A percentile compares a stretch with the other conserved stretches of the same genome.
These are phyloP conservation scores for Epizoanthus ramosus DNA, from an alignment of 92 coral and sea anemone species.

Conservation along the genomic window DNA sequence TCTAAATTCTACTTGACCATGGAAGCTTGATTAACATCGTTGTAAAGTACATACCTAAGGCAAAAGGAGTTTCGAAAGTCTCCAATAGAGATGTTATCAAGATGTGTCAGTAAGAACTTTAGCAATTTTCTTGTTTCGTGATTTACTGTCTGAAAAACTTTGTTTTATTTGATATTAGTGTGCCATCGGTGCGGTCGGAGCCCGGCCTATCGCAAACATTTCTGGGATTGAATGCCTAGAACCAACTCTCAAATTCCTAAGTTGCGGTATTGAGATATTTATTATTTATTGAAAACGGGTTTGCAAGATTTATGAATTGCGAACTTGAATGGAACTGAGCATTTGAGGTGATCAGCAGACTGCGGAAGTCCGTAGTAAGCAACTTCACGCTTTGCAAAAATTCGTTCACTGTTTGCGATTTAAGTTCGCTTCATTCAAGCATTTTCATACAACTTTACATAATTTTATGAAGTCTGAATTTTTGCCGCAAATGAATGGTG, in stretches of 20 bases:
- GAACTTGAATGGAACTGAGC: constrained; percentile 27
- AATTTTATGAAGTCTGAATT: neutral
- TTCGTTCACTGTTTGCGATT: neutral
- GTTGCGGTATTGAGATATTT: constrained; percentile 27
- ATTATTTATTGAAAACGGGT: constrained; percentile 37
- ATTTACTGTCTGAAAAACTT: neutral
- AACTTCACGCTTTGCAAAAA: neutral
- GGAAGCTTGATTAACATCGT: neutral
- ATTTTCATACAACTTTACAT: neutral
- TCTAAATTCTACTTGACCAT: neutral
- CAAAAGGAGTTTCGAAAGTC: neutral
- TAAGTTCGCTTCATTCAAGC: neutral
- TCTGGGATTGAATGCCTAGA: neutral
- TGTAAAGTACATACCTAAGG: neutral
- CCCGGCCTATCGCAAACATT: neutral
- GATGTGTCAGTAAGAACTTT: neutral
- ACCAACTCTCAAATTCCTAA: neutral
- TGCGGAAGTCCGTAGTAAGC: neutral
- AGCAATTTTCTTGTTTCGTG: neutral
- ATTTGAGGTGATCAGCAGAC: constrained; percentile 2
- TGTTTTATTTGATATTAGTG: neutral
- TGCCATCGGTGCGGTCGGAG: constrained; percentile 7
- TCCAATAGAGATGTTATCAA: neutral
- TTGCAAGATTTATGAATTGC: constrained; percentile 26
- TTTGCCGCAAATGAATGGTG: neutral